Evolutionary conservation across 1,140 invertebrate species (phyloP).

Genomic region (Drosophila rufa): DNA sequence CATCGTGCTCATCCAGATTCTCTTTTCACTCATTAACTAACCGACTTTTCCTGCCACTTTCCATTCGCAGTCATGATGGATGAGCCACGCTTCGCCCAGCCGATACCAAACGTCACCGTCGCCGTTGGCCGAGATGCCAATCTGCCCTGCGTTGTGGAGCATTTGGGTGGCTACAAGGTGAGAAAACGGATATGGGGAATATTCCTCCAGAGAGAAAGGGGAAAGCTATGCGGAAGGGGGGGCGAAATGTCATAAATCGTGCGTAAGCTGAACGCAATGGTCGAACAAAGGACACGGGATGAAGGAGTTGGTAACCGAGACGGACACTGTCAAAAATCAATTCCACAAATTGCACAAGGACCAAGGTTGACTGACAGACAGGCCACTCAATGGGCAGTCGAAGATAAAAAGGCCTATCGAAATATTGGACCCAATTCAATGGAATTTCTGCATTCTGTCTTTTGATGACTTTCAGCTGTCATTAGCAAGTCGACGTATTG

Average conservation of each 20-base stretch:
- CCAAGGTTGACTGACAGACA: constrained; percentile 7
- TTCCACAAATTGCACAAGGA: constrained; percentile 65
- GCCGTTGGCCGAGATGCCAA: constrained; percentile 94
- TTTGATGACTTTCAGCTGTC: constrained; percentile 40
- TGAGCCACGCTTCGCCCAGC: constrained; percentile 93
- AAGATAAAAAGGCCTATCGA: constrained; percentile 23
- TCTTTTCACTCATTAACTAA: constrained; percentile 67
- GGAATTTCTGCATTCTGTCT: constrained; percentile 13
- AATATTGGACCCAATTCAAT: constrained; percentile 5
- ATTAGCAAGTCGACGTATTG: constrained; percentile 43
- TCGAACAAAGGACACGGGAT: constrained; percentile 24
- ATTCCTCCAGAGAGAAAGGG: neutral
- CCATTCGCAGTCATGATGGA: constrained; percentile 90
- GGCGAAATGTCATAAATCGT: constrained; percentile 63
- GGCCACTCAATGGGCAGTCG: constrained; percentile 19
- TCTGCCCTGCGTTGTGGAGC: constrained; percentile 94
- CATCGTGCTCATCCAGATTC: neutral
- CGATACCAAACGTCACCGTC: constrained; percentile 95
- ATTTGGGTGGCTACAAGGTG: constrained; percentile 95
- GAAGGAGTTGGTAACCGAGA: constrained; percentile 53
- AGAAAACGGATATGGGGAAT: constrained; percentile 51
- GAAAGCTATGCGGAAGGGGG: neutral
- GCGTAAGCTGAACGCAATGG: constrained; percentile 45
- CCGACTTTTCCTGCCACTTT: constrained; percentile 46
- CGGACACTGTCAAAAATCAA: constrained; percentile 74